Base-by-base conservation (phyloP, 2,113 vertebrate genomes). In the Mesocricetus auratus region DNA sequence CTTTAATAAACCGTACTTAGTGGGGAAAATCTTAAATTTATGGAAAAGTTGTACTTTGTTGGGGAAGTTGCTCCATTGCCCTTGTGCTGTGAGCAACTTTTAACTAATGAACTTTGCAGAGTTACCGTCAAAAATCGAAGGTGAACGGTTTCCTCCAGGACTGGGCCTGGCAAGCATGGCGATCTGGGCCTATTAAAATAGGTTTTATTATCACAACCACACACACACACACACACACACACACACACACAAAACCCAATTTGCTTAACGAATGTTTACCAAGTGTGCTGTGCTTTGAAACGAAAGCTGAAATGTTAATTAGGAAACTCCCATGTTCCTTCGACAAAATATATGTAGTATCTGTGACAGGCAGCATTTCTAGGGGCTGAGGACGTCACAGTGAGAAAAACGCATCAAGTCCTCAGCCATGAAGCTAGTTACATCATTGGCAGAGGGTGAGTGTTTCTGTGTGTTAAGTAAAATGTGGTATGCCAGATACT, bases 281-380 rank as follows among this genome's bases (percentile, higher is more conserved):
- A 71, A 85, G 12, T 45, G 53, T 73, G 29, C 53, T 92, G 74
- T 92, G 81, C 31, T 96, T 94, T 89, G 68, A 93, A 95, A 86
- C 3, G 39, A 64, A 89, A 47, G 36, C 53, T 87, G n/a, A 89
- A 93, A 64, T 60, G 62, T 50, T 86, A 86, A 69, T 90, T 95
- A 64, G 81, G 94, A 95, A 94, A 93, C 69, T 33, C 90, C 6
- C 36, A 91, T 89, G 42, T 5, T 24, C 36, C 68, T 47, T 89
- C 64, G 62, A 83, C 87, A 94, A 74, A 75, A 89, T 12, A 4
- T 68, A 39, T 36, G 36, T 85, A 16, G 24, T 89, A n/a, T 58
- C 16, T n/a, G 45, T 74, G 68, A 39, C 36, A 90, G 42, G 31
- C 64, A 77, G 53, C 78, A 26, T 81, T 79, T 19, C 87, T 50